These are phyloP conservation scores for Scelioninae gen. 1 DNA, from an alignment of 2,888 invertebrate species.

Conservation along the genomic window DNA sequence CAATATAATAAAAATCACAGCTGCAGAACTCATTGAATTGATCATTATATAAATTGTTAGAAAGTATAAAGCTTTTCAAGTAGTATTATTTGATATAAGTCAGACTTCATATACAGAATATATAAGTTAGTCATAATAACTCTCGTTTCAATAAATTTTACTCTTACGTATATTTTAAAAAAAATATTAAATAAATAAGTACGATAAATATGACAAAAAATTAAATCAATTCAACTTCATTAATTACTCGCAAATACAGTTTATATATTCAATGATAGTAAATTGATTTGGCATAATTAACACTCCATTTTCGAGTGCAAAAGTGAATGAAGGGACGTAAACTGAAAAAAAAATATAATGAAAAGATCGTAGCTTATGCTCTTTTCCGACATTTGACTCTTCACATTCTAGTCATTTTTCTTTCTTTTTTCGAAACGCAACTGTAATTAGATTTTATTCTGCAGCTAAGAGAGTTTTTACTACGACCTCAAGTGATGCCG, in stretches of 20 bases:
- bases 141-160: too few relatives aligned
- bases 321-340: not conserved
- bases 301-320: not conserved
- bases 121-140: too few relatives aligned
- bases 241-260: too few relatives aligned
- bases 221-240: too few relatives aligned
- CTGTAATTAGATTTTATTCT: slow-evolving; percentile 49
- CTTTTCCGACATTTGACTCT: not conserved
- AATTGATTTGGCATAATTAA: not conserved
- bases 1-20: too few relatives aligned
- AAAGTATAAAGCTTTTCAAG: slow-evolving; percentile 7
- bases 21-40: too few relatives aligned
- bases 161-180: too few relatives aligned
- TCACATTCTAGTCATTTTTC: not conserved
- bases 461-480: slow-evolving; percentile 31
- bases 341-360: not conserved
- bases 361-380: not conserved
- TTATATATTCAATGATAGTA: not conserved
- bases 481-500: slow-evolving; percentile 33
- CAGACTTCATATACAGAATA: not conserved
- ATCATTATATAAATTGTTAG: not conserved
- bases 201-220: not conserved
- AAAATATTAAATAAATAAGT: not conserved
- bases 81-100: slow-evolving; percentile 25
- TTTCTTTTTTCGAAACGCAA: slow-evolving; percentile 8